phyloP scores from a whole-genome alignment of 1,140 invertebrate species.

The Ganaspis sp. region DNA sequence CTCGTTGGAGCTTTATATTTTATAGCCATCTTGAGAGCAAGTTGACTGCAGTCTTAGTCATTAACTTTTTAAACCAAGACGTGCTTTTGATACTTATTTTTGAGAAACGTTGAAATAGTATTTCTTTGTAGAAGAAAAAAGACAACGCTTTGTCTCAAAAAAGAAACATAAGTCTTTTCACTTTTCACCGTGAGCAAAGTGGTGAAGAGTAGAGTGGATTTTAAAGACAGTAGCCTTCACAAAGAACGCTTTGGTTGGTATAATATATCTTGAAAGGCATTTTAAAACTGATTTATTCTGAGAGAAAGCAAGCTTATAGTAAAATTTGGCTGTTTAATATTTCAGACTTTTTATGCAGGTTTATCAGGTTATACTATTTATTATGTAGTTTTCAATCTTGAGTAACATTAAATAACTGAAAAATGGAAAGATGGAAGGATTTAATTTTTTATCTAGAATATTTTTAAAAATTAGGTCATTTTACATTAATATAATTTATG shows the following conservation, averaged over 20 bases:
- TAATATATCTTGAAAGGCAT: not conserved
- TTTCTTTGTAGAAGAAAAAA: conserved; percentile 24
- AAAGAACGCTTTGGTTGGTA: conserved; percentile 8
- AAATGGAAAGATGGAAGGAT: no score
- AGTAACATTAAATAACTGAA: no score
- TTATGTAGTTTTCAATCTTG: no score
- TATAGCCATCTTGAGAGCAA: not conserved
- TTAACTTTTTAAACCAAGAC: conserved; percentile 11
- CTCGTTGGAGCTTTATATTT: not conserved
- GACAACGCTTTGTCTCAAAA: conserved; percentile 7
- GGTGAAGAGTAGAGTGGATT: not conserved
- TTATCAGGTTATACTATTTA: no score
- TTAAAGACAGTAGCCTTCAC: not conserved
- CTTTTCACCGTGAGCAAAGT: not conserved
- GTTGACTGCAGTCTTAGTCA: not conserved
- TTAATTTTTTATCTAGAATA: no score
- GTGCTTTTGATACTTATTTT: conserved; percentile 15
- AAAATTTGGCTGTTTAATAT: no score
- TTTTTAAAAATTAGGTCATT: no score
- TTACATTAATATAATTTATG: no score
- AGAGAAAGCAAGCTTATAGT: not conserved
- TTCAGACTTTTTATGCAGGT: no score
- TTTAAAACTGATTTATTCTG: not conserved
- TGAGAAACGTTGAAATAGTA: conserved; percentile 5
- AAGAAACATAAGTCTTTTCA: conserved; percentile 26